A percentile compares a stretch with the other conserved stretches of the same genome.
phyloP scores from a whole-genome alignment of 2,888 invertebrate genomes.

The Torymus auratus region DNA sequence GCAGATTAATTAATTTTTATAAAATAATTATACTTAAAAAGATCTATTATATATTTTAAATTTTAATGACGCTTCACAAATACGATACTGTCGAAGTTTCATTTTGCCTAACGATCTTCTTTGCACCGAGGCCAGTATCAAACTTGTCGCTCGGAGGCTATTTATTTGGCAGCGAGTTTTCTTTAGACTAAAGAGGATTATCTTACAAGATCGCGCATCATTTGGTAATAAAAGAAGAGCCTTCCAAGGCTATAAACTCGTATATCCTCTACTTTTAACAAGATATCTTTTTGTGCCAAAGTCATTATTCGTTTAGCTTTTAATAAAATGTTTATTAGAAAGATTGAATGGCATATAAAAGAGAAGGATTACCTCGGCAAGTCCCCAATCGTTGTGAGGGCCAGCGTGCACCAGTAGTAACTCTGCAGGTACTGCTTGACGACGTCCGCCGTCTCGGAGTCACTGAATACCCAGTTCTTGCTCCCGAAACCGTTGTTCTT shows the following conservation, averaged over 20 bases:
- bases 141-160: conserved; percentile 26
- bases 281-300: conserved; percentile 19
- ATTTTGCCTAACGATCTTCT: conserved; percentile 8
- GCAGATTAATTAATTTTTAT: no score
- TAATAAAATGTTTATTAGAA: conserved; percentile 26
- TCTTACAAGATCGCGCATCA: conserved; percentile 29
- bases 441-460: conserved; percentile 91
- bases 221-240: conserved; percentile 27
- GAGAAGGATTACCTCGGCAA: conserved; percentile 70
- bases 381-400: conserved; percentile 94
- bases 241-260: conserved; percentile 24
- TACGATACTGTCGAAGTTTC: background rate
- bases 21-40: no score
- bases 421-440: conserved; percentile 97
- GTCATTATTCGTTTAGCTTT: conserved; percentile 27
- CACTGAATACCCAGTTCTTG: conserved; percentile 94
- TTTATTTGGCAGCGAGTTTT: conserved; percentile 32
- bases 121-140: background rate
- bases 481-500: conserved; percentile 96
- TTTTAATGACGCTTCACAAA: no score
- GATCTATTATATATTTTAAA: no score
- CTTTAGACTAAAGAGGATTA: conserved; percentile 26
- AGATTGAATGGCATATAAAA: conserved; percentile 7
- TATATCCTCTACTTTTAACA: background rate
- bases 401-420: conserved; percentile 98